A percentile compares a stretch with the other conserved stretches of the same genome.
Conservation (phyloP, 2,113 vertebrate genomes). For the Peromyscus polionotus region DNA sequence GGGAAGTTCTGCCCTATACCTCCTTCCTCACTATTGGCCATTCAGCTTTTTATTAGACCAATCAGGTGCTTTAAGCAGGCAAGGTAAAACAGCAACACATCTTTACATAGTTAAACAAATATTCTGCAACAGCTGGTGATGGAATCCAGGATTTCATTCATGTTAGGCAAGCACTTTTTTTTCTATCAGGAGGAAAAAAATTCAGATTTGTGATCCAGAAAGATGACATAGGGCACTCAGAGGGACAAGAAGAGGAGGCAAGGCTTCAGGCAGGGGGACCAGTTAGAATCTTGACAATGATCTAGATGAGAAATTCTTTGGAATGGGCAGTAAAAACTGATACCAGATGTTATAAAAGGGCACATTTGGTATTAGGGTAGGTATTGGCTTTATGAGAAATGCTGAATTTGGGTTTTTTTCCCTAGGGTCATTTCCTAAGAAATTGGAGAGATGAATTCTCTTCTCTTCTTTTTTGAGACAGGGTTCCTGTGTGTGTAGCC, state of each 20-base stretch:
- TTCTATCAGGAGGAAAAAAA: not conserved
- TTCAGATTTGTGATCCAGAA: conserved; percentile 49
- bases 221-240: not conserved
- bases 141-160: not conserved
- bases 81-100: not conserved
- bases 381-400: conserved; percentile 23
- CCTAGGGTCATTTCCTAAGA: not conserved
- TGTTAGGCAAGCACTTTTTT: not conserved
- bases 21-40: not conserved
- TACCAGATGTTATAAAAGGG: not conserved
- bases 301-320: conserved; percentile 40
- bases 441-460: not conserved
- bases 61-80: not conserved
- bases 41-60: not conserved
- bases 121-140: not conserved
- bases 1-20: not conserved
- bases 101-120: not conserved
- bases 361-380: not conserved
- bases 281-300: conserved; percentile 8
- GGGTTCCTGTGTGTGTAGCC: not conserved
- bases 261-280: not conserved
- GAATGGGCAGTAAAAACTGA: not conserved
- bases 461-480: not conserved
- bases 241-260: conserved; percentile 23
- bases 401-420: not conserved